Evolutionary conservation across 2,888 invertebrate species (phyloP), one percentile per base, ranked within the genome.

Genomic region (Parthenolecanium corni): DNA sequence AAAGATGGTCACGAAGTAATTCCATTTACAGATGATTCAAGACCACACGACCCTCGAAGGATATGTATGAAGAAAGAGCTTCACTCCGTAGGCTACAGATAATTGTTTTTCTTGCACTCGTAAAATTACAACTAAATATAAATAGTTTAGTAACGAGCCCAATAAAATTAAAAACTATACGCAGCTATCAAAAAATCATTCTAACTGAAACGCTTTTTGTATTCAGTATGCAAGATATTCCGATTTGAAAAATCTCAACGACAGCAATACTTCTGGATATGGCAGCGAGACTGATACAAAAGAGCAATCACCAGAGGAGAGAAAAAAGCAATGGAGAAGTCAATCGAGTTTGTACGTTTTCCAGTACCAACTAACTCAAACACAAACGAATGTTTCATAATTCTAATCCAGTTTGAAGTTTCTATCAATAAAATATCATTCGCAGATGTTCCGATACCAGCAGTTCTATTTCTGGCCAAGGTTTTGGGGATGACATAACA

Each of bases 291-390:
- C 52, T n/a, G 52, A 52, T 16, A 4, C 25, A 14, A 52, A 52
- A 52, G 52, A 52, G 6, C 52, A 52, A 23, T 31, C 25, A n/a
- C 21, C 9, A 9, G 21, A 31, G 2, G 52, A 52, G n/a, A 52
- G 3, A 14, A 24, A 52, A 25, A 52, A 52, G 31, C 52, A 52
- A 25, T 52, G 52, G 52, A 24, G 20, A 52, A 52, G 52, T 52
- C 52, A 52, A 18, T 52, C 52, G 3, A 52, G 36, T 4, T 25
- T 52, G 52, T 52, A 31, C 11, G 52, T 23, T n/a, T 49, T 31
- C 9, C 31, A 31, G 31, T 4, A n/a, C n/a, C n/a, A n/a, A 14
- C 14, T 44, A 4, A 6, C 18, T 44, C 14, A 18, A 31, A 31
- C 4, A 18, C 44, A 42, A 42, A 42, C 44, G 4, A 42, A 16